A percentile compares a stretch with the other conserved stretches of the same genome.
Evolutionary conservation across 1,140 invertebrate genomes (phyloP).

Genomic region (Bombus breviceps): DNA sequence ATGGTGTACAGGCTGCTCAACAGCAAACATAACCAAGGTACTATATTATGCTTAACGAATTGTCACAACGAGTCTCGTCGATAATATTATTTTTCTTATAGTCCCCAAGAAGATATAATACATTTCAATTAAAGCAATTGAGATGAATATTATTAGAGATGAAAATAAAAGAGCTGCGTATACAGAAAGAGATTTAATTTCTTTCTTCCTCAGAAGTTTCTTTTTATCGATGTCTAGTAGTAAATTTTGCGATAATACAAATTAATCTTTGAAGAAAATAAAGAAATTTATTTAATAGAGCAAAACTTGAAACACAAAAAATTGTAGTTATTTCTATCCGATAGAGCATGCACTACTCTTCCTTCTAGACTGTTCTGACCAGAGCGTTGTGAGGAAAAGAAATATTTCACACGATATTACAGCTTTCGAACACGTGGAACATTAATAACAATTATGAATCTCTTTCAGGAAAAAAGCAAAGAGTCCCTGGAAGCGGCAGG

Average conservation of each 20-base stretch:
- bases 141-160: no score
- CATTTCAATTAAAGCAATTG: background rate
- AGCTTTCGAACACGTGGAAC: background rate
- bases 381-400: background rate
- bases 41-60: background rate
- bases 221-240: no score
- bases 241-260: no score
- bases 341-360: background rate
- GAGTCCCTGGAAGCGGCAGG: background rate
- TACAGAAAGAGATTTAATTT: no score
- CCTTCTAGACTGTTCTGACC: background rate
- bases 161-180: no score
- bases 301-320: no score
- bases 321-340: background rate
- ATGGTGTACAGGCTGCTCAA: slow-evolving; percentile 62
- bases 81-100: background rate
- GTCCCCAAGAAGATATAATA: background rate
- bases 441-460: no score
- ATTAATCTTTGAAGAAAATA: no score
- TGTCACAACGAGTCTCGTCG: background rate
- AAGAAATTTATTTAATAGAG: no score
- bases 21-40: slow-evolving; percentile 55
- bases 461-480: background rate
- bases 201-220: no score
- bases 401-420: background rate